A percentile compares a stretch with the other conserved stretches of the same genome.
phyloP scores from a whole-genome alignment of 2,888 invertebrate species.

The Hydrotaea cyrtoneurina region DNA sequence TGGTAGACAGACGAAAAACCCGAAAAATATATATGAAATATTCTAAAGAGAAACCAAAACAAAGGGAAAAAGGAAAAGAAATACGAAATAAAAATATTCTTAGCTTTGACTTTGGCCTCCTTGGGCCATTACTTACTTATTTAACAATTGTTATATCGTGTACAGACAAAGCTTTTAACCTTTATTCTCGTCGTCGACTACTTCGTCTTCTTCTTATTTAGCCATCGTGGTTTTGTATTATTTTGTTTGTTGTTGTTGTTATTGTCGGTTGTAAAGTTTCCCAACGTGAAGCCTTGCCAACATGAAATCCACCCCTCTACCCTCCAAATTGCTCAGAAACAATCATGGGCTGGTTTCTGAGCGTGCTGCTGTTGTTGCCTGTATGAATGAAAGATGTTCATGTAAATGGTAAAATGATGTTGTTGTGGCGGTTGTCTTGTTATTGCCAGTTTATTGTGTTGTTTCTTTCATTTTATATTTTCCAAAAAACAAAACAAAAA shows the following conservation, averaged over 20 bases:
- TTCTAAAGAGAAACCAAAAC: not conserved
- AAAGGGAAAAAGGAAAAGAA: too few species aligned
- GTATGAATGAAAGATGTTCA: not conserved
- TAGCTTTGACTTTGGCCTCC: conserved; percentile 13
- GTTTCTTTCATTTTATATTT: not conserved
- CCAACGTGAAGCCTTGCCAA: not conserved
- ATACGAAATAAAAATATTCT: too few species aligned
- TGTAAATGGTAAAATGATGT: conserved; percentile 57
- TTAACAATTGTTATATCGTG: conserved; percentile 55
- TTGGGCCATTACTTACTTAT: conserved; percentile 39
- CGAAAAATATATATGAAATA: not conserved
- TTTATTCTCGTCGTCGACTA: conserved; percentile 34
- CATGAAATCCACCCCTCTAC: not conserved
- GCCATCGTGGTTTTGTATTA: not conserved
- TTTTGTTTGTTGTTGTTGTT: too few species aligned
- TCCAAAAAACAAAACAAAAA: too few species aligned
- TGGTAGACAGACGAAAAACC: not conserved
- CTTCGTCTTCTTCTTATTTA: not conserved
- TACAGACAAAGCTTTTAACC: conserved; percentile 64
- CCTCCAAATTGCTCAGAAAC: not conserved
- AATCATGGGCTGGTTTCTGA: not conserved
- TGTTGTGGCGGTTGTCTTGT: not conserved
- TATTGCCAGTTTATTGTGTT: conserved; percentile 35
- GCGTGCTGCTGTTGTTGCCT: not conserved
- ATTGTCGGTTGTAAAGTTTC: not conserved